Evolutionary conservation across 2,888 invertebrate species (phyloP).

Genomic region (Dromius quadrimaculatus): DNA sequence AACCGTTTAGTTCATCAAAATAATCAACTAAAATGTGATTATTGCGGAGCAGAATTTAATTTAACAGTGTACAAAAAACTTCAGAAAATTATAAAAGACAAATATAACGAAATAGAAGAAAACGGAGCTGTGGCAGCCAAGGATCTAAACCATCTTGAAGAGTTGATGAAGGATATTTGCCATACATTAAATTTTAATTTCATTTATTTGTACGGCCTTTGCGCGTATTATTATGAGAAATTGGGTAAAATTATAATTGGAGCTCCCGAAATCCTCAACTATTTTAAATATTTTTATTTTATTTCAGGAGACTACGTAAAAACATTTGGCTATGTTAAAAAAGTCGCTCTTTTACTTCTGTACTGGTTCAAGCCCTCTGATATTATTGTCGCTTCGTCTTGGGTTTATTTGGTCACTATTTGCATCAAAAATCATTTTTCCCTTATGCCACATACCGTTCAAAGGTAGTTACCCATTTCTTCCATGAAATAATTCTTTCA

Average conservation of each 20-base stretch:
- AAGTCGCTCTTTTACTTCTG: too few relatives aligned
- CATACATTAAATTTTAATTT: conserved; percentile 1
- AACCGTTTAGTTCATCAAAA: background rate
- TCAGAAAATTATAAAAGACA: background rate
- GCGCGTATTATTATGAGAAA: background rate
- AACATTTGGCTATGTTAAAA: too few relatives aligned
- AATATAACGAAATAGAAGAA: background rate
- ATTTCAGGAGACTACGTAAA: too few relatives aligned
- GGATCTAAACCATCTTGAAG: background rate
- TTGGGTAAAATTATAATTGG: background rate
- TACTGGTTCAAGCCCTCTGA: too few relatives aligned
- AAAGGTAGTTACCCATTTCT: too few relatives aligned
- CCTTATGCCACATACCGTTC: too few relatives aligned
- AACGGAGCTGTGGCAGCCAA: background rate
- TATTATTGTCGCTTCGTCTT: too few relatives aligned
- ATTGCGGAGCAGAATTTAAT: background rate
- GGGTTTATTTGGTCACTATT: too few relatives aligned
- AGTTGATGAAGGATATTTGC: background rate
- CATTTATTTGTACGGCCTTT: background rate
- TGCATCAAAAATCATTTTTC: too few relatives aligned
- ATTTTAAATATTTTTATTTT: too few relatives aligned
- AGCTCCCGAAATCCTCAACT: too few relatives aligned
- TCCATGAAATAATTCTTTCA: too few relatives aligned
- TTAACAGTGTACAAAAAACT: background rate
- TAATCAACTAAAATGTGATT: background rate